Evolutionary conservation across 2,797 vertebrate species (phyloP).

Genomic region (Cyclura pinguis): DNA sequence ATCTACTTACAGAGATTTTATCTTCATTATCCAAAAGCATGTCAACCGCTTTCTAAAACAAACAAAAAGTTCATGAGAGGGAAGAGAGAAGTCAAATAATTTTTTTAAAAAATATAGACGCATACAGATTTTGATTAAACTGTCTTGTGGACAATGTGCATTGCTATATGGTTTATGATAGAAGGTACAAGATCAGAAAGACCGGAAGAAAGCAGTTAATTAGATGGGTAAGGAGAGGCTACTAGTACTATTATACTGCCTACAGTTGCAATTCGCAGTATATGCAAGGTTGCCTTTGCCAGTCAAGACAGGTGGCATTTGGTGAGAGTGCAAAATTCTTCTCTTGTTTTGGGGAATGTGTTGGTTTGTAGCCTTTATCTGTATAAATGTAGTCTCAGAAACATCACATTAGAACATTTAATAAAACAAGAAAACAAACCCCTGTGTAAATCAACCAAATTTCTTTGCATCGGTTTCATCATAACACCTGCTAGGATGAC

Average conservation of each 20-base stretch:
- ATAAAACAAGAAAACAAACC: neutral
- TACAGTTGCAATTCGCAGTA: neutral
- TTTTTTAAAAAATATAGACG: neutral
- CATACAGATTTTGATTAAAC: neutral
- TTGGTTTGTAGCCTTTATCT: neutral
- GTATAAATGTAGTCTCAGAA: neutral
- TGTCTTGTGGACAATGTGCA: neutral
- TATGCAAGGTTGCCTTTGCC: neutral
- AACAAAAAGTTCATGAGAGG: conserved; percentile 21
- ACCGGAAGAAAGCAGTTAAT: neutral
- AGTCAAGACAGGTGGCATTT: neutral
- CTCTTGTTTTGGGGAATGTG: neutral
- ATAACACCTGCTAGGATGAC: neutral
- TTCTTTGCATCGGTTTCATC: neutral
- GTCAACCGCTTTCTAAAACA: conserved; percentile 95
- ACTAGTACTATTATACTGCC: neutral
- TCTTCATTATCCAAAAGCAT: conserved; percentile 99
- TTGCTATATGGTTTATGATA: neutral
- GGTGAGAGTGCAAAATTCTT: neutral
- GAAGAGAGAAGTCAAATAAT: neutral
- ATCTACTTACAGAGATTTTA: conserved; percentile 93
- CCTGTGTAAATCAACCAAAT: no score
- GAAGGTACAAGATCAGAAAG: neutral
- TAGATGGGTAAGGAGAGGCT: neutral
- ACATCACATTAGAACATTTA: neutral